Conservation (phyloP, 2,797 vertebrate species). For the Sternotherus odoratus region DNA sequence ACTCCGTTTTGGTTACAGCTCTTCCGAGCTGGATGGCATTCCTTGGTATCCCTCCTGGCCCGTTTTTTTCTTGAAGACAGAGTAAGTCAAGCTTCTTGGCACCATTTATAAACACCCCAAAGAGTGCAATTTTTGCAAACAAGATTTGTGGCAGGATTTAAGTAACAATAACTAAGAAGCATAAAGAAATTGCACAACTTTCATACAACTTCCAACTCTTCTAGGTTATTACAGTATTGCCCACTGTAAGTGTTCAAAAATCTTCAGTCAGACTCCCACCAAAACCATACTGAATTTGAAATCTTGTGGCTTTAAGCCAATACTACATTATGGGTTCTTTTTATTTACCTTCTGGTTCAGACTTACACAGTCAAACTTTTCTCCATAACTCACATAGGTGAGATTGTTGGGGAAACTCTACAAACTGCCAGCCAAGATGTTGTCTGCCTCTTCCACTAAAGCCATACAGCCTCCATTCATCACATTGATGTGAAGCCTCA, state of each 20-base stretch:
- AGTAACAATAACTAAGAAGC: neutral
- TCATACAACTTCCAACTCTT: neutral
- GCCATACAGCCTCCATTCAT: neutral
- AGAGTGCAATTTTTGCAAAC: neutral
- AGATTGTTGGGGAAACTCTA: neutral
- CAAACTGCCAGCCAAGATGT: neutral
- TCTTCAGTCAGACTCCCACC: neutral
- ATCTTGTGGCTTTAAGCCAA: neutral
- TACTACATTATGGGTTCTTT: too few species aligned
- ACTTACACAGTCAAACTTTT: too few species aligned
- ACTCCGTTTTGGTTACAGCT: accelerated
- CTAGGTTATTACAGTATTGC: neutral
- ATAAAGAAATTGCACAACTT: neutral
- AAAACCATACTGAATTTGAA: neutral
- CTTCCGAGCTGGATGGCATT: neutral
- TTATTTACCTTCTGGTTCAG: too few species aligned
- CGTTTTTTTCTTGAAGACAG: neutral
- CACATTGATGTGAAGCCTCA: neutral
- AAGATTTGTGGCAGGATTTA: neutral
- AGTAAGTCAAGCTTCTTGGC: neutral
- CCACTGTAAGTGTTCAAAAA: neutral
- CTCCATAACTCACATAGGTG: neutral
- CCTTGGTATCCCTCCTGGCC: neutral
- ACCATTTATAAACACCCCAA: neutral
- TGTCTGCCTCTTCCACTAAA: neutral